Conservation (phyloP, 35 echinoderm and acorn worm genomes). For the Lytechinus pictus region DNA sequence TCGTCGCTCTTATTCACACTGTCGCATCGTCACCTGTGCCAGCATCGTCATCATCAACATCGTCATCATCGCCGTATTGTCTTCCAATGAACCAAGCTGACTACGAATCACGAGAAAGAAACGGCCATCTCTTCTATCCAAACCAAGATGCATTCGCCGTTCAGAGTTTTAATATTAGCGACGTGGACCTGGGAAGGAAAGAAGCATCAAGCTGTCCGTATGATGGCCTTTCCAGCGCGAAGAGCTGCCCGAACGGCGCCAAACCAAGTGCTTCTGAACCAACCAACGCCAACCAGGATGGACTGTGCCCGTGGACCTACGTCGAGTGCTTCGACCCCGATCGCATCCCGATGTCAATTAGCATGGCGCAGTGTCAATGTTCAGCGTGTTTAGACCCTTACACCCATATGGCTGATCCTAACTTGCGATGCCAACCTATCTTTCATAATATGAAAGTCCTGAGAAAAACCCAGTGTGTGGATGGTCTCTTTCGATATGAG, state of each 20-base stretch:
- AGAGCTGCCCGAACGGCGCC: background rate
- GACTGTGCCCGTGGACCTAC: constrained; percentile 22
- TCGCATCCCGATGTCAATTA: constrained; percentile 17
- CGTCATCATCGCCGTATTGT: background rate
- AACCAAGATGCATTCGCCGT: constrained; percentile 6
- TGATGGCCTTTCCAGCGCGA: constrained; percentile 6
- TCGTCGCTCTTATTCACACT: background rate
- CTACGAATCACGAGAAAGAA: background rate
- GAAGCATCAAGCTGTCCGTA: constrained; percentile 15
- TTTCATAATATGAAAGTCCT: constrained; percentile 36
- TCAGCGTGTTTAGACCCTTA: constrained; percentile 25
- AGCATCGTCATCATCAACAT: background rate
- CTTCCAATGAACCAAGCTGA: background rate
- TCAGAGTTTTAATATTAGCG: background rate
- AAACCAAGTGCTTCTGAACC: constrained; percentile 20
- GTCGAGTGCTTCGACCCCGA: constrained; percentile 29
- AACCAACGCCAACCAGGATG: background rate
- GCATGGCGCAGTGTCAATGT: constrained; percentile 40
- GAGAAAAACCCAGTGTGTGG: constrained; percentile 14
- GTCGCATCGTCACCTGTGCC: background rate
- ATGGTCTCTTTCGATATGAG: constrained; percentile 6
- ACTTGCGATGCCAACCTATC: background rate
- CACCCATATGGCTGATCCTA: background rate
- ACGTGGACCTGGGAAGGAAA: background rate
- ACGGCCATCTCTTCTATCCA: constrained; percentile 11